Conservation (phyloP, 2,113 vertebrate species). For the Todiramphus saurophagus region DNA sequence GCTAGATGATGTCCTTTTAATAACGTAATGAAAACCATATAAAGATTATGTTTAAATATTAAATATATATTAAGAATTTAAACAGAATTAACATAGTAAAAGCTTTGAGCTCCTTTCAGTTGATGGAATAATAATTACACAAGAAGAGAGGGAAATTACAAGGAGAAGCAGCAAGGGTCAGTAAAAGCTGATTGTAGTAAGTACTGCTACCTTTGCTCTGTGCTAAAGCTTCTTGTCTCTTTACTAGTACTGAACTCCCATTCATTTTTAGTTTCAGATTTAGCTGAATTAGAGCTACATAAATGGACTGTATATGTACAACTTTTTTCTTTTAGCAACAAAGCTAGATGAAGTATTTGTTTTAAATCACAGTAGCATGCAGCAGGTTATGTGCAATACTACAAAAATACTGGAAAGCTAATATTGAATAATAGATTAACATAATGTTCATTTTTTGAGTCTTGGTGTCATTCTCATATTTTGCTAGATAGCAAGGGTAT, state of each 20-base stretch:
- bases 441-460: background rate
- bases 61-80: background rate
- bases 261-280: constrained; percentile 3
- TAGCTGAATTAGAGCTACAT: background rate
- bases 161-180: background rate
- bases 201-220: background rate
- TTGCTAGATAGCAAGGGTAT: background rate
- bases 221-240: background rate
- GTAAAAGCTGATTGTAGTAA: constrained; percentile 6
- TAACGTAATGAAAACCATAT: background rate
- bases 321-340: background rate
- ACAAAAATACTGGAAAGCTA: background rate
- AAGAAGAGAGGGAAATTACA: background rate
- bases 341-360: background rate
- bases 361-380: background rate
- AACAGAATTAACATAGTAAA: background rate
- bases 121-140: constrained; percentile 10
- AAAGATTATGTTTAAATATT: constrained; percentile 13
- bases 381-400: background rate
- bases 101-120: background rate
- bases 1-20: background rate
- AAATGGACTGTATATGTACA: background rate
- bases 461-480: background rate
- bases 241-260: background rate
- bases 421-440: background rate